Conservation (phyloP, 2,888 invertebrate genomes). For the Chaetoderma sp. region DNA sequence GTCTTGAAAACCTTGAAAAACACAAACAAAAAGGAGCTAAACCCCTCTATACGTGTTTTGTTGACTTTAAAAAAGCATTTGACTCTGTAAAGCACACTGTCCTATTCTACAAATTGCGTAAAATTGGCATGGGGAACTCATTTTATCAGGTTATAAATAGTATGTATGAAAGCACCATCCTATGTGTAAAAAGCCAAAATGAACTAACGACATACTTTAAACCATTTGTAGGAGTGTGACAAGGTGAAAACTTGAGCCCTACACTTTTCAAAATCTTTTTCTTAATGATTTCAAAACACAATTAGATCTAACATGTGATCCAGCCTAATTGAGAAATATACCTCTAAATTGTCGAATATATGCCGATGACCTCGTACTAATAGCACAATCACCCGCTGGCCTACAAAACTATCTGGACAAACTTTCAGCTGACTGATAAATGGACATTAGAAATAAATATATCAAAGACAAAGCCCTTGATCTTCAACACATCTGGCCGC, state of each 20-base stretch:
- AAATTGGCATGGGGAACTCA: neutral
- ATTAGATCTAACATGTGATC: neutral
- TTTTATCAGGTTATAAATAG: neutral
- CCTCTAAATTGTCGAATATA: neutral
- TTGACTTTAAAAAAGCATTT: conserved; percentile 7
- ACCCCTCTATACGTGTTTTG: neutral
- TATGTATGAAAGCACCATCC: conserved; percentile 3
- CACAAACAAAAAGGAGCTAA: neutral
- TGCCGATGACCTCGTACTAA: neutral
- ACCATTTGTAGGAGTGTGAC: neutral
- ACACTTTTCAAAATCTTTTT: neutral
- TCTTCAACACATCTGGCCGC: neutral
- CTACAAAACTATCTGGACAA: conserved; percentile 2
- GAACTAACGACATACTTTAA: neutral
- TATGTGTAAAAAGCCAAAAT: neutral
- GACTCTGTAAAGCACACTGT: conserved; percentile 2
- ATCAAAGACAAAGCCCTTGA: neutral
- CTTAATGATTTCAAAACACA: neutral
- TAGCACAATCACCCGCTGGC: conserved; percentile 1
- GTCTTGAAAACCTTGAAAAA: neutral
- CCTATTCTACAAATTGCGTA: neutral
- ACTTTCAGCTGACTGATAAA: neutral
- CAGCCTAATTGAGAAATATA: neutral
- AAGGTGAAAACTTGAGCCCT: conserved; percentile 11
- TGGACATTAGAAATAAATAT: conserved; percentile 4